Percentiles rank a stretch among this genome's conserved stretches.
phyloP scores from a whole-genome alignment of 2,888 invertebrate genomes.

The Dasypolia templi region DNA sequence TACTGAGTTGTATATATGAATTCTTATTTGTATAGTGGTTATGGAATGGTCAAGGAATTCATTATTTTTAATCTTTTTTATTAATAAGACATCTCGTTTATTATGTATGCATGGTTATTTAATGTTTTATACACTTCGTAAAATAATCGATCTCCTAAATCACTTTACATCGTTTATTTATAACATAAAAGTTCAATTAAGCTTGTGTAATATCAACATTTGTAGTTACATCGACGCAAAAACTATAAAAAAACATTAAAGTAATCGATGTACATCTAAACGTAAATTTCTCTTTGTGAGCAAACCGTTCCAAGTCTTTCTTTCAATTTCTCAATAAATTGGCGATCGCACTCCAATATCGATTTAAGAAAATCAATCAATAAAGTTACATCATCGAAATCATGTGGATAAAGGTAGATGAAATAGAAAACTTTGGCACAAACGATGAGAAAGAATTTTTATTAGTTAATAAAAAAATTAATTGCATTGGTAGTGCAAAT shows the following conservation, averaged over 20 bases:
- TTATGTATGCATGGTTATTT: too few species aligned
- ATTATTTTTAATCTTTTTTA: conserved; percentile 20
- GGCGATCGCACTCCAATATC: conserved; percentile 19
- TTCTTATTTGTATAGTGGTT: neutral
- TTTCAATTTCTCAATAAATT: conserved; percentile 15
- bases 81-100: neutral
- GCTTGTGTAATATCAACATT: conserved; percentile 44
- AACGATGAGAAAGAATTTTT: conserved; percentile 11
- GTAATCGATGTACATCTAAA: conserved; percentile 42
- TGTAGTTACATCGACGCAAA: conserved; percentile 30
- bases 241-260: conserved; percentile 53
- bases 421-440: conserved; percentile 25
- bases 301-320: conserved; percentile 15
- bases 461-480: conserved; percentile 1
- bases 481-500: neutral
- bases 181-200: conserved; percentile 29
- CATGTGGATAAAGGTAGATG: neutral
- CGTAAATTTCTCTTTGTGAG: conserved; percentile 41
- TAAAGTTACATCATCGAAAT: conserved; percentile 20
- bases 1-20: neutral
- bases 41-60: neutral
- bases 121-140: conserved; percentile 1
- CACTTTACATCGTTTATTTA: conserved; percentile 25
- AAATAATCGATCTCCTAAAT: conserved; percentile 40
- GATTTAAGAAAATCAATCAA: conserved; percentile 39